Percentiles rank a stretch among this genome's conserved stretches.
phyloP scores from a whole-genome alignment of 53 echinoderm and acorn worm genomes.

The Temnopleurus reevesii region DNA sequence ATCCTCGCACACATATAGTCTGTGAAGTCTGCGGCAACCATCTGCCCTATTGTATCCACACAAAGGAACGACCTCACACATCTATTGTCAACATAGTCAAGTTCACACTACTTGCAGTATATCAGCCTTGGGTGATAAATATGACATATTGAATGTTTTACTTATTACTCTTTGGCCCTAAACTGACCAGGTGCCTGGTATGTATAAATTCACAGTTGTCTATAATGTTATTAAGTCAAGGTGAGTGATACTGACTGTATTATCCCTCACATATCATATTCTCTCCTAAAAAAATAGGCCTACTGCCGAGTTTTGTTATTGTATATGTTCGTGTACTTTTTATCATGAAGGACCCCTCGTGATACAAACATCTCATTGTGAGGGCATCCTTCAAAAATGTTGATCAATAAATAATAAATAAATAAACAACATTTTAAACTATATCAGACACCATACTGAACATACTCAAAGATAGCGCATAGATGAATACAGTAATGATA shows the following conservation, averaged over 20 bases:
- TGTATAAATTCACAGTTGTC: background rate
- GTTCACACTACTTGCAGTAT: background rate
- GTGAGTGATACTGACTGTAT: background rate
- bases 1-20: background rate
- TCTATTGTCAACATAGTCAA: background rate
- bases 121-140: background rate
- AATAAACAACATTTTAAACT: too few species aligned
- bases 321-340: too few species aligned
- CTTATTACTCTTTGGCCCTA: background rate
- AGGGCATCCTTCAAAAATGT: too few species aligned
- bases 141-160: background rate
- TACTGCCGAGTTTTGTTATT: too few species aligned
- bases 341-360: too few species aligned
- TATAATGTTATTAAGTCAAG: background rate
- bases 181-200: background rate
- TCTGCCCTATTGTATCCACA: slow-evolving; percentile 21
- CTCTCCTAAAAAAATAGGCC: background rate
- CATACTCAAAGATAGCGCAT: too few species aligned
- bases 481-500: too few species aligned
- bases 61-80: slow-evolving; percentile 8
- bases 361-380: too few species aligned
- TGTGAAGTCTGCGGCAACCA: background rate
- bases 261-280: background rate
- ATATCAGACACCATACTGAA: too few species aligned
- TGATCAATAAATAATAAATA: too few species aligned